A percentile compares a stretch with the other conserved stretches of the same genome.
Conservation (phyloP, 2,797 vertebrate species). For the Rhinichthys osculus region DNA sequence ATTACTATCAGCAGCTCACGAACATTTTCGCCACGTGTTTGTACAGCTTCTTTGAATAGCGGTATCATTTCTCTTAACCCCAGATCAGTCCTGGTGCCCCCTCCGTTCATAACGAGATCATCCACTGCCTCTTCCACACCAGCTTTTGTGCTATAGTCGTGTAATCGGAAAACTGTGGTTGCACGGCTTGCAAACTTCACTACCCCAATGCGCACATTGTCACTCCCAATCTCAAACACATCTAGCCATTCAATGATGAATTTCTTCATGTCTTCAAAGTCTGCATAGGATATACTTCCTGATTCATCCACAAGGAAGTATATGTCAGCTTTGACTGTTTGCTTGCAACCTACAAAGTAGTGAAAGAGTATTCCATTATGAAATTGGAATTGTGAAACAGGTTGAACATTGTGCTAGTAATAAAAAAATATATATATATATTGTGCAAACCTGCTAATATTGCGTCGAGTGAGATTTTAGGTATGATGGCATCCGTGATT, state of each 20-base stretch:
- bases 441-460: conserved; percentile 45
- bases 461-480: neutral
- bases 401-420: neutral
- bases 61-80: conserved; percentile 79
- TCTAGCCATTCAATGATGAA: conserved; percentile 81
- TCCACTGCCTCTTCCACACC: conserved; percentile 45
- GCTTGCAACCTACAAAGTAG: conserved; percentile 75
- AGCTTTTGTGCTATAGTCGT: conserved; percentile 39
- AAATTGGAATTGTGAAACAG: neutral
- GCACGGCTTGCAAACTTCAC: conserved; percentile 75
- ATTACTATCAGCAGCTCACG: conserved; percentile 80
- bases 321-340: conserved; percentile 85
- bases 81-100: conserved; percentile 78
- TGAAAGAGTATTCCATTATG: neutral
- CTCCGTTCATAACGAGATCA: conserved; percentile 60
- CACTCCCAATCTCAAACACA: conserved; percentile 77
- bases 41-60: conserved; percentile 70
- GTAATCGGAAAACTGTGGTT: conserved; percentile 75
- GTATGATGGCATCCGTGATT: conserved; percentile 55
- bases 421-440: neutral
- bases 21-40: conserved; percentile 69
- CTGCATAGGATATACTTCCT: conserved; percentile 75
- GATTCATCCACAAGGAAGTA: conserved; percentile 90
- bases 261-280: conserved; percentile 84
- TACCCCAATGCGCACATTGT: conserved; percentile 81